A percentile compares a stretch with the other conserved stretches of the same genome.
Conservation (phyloP, 2,113 vertebrate species). For the Suncus etruscus region DNA sequence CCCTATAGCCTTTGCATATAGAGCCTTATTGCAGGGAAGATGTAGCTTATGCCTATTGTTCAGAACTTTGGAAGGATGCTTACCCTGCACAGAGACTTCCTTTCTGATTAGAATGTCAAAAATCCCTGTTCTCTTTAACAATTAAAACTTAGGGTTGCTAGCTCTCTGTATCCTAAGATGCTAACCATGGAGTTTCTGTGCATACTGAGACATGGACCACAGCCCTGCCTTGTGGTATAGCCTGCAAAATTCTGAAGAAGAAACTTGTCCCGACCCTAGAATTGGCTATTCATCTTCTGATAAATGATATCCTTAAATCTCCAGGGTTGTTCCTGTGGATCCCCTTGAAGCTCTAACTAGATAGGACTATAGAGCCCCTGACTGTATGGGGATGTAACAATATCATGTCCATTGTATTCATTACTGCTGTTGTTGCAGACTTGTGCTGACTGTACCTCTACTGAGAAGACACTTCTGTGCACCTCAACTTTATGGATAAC, state of each 20-base stretch:
- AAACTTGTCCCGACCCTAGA: background rate
- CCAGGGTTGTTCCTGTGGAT: constrained; percentile 31
- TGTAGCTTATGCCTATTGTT: background rate
- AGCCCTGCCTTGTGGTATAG: background rate
- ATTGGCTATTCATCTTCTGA: background rate
- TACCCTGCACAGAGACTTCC: background rate
- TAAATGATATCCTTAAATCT: constrained; percentile 39
- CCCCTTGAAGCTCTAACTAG: constrained; percentile 51
- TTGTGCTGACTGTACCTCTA: constrained; percentile 29
- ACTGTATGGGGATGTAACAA: constrained; percentile 4
- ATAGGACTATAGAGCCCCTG: constrained; percentile 51
- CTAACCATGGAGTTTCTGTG: background rate
- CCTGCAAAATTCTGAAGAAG: background rate
- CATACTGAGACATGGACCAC: constrained; percentile 1
- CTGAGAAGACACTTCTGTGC: constrained; percentile 31
- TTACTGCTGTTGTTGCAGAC: constrained; percentile 38
- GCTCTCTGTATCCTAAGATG: background rate
- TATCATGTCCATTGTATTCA: constrained; percentile 53
- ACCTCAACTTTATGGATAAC: constrained; percentile 39
- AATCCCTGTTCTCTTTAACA: background rate
- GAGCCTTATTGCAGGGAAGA: background rate
- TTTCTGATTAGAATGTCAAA: constrained; percentile 30
- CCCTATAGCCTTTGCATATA: background rate
- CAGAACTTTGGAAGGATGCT: background rate
- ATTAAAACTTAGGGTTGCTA: background rate